phyloP scores from a whole-genome alignment of 2,797 vertebrate genomes.

The Gobionotothen gibberifrons region DNA sequence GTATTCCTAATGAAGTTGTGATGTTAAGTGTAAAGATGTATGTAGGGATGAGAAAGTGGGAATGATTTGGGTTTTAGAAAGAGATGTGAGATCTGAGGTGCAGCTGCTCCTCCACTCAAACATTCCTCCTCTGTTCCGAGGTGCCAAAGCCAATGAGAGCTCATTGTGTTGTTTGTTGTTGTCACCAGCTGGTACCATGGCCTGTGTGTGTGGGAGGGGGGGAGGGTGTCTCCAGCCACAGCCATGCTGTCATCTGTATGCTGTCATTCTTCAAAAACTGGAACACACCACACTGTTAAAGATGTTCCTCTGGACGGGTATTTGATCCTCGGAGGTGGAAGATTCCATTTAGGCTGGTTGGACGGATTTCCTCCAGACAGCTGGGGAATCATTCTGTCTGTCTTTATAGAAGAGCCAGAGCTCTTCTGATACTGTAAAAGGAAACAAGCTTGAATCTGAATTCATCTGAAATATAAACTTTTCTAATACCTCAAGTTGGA shows the following conservation, averaged over 20 bases:
- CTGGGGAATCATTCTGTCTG: not conserved
- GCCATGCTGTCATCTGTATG: slow-evolving; percentile 57
- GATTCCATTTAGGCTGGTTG: not conserved
- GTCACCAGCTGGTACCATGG: slow-evolving; percentile 67
- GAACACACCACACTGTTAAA: slow-evolving; percentile 54
- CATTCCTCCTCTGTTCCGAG: slow-evolving; percentile 64
- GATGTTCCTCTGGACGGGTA: slow-evolving; percentile 29
- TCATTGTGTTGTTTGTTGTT: slow-evolving; percentile 61
- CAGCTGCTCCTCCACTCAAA: slow-evolving; percentile 43
- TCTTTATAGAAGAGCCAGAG: not conserved
- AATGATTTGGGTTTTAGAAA: slow-evolving; percentile 11
- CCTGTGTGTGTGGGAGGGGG: slow-evolving; percentile 62
- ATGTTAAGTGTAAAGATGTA: slow-evolving; percentile 14
- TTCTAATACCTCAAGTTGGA: slow-evolving; percentile 14
- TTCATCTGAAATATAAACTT: slow-evolving; percentile 20
- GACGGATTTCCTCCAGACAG: slow-evolving; percentile 1
- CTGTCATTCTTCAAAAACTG: slow-evolving; percentile 67
- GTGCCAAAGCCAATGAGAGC: slow-evolving; percentile 67
- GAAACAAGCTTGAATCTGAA: slow-evolving; percentile 54
- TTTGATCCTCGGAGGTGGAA: slow-evolving; percentile 23
- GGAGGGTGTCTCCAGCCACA: slow-evolving; percentile 58
- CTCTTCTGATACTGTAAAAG: slow-evolving; percentile 34
- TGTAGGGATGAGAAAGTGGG: slow-evolving; percentile 38
- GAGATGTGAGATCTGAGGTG: slow-evolving; percentile 9
- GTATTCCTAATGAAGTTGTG: not conserved